phyloP scores from a whole-genome alignment of 1,140 invertebrate genomes.

The Panagrolaimus sp. region DNA sequence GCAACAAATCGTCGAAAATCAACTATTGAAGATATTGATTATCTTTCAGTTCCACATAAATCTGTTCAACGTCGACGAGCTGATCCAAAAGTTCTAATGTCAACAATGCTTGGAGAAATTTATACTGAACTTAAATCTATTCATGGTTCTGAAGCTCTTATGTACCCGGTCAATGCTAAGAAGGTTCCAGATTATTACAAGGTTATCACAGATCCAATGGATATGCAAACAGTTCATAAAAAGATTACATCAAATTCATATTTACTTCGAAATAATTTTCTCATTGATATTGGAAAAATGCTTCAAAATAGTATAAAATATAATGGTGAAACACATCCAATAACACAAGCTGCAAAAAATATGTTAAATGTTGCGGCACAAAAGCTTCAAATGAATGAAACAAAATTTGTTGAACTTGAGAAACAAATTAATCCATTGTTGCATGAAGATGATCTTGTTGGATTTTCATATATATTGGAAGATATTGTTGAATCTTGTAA shows the following conservation, averaged over 20 bases:
- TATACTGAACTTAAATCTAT: slow-evolving; percentile 86
- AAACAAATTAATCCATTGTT: slow-evolving; percentile 96
- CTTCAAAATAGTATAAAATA: slow-evolving; percentile 76
- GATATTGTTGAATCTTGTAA: slow-evolving; percentile 68
- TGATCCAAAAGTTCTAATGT: slow-evolving; percentile 89
- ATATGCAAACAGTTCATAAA: slow-evolving; percentile 89
- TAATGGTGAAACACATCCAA: slow-evolving; percentile 45
- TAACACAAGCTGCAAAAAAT: slow-evolving; percentile 48
- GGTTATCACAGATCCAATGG: slow-evolving; percentile 87
- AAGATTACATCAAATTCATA: slow-evolving; percentile 85
- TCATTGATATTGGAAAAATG: slow-evolving; percentile 91
- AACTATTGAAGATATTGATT: slow-evolving; percentile 66
- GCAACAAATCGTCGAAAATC: slow-evolving; percentile 21
- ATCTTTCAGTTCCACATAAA: slow-evolving; percentile 64
- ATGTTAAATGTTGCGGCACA: slow-evolving; percentile 61
- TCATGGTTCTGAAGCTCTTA: slow-evolving; percentile 83
- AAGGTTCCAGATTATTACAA: slow-evolving; percentile 87
- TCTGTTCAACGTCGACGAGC: slow-evolving; percentile 86
- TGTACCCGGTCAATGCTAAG: slow-evolving; percentile 88
- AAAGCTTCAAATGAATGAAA: slow-evolving; percentile 81
- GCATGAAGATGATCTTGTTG: slow-evolving; percentile 94
- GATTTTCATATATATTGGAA: slow-evolving; percentile 86
- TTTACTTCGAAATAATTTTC: slow-evolving; percentile 75
- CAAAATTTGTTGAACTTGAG: slow-evolving; percentile 85
- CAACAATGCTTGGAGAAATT: slow-evolving; percentile 83